These are phyloP conservation scores for Struthio camelus DNA, from an alignment of 2,113 vertebrate genomes.

Conservation along the genomic window DNA sequence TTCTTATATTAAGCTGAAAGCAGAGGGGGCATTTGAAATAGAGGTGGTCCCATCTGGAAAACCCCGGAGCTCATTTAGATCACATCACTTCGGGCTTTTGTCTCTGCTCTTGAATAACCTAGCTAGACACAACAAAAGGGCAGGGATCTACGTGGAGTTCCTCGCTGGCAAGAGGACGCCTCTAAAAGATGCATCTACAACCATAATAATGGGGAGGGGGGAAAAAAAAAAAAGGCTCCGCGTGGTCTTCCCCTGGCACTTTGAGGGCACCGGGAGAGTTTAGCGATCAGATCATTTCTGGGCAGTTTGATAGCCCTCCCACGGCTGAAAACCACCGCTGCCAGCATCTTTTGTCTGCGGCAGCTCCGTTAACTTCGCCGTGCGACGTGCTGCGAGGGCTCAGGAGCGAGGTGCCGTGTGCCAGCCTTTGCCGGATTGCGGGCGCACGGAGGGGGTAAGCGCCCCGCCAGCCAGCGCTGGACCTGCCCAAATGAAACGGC, in stretches of 20 bases:
- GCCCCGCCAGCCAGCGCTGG: background rate
- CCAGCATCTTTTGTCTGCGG: conserved; percentile 58
- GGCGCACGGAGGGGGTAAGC: too few relatives aligned
- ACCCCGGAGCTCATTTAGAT: conserved; percentile 90
- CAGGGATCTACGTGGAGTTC: conserved; percentile 66
- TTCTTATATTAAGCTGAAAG: conserved; percentile 59
- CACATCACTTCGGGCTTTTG: conserved; percentile 90
- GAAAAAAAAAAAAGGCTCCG: background rate
- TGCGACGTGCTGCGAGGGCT: background rate
- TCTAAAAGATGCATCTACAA: conserved; percentile 54
- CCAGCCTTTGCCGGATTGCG: too few relatives aligned
- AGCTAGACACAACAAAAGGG: conserved; percentile 76
- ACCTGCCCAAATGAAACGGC: background rate
- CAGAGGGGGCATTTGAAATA: conserved; percentile 64
- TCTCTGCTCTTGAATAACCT: conserved; percentile 83
- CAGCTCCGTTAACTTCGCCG: background rate
- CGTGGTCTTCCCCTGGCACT: conserved; percentile 22
- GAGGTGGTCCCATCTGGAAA: conserved; percentile 94
- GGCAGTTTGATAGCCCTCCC: background rate
- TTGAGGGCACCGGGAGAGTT: conserved; percentile 33
- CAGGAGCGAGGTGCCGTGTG: background rate
- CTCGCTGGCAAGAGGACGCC: conserved; percentile 58
- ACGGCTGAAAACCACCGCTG: background rate
- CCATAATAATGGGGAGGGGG: conserved; percentile 13
- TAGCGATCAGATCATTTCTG: conserved; percentile 12